Evolutionary conservation across 2,888 invertebrate species (phyloP), one percentile per base, ranked within the genome.

Genomic region (Dryobota labecula): DNA sequence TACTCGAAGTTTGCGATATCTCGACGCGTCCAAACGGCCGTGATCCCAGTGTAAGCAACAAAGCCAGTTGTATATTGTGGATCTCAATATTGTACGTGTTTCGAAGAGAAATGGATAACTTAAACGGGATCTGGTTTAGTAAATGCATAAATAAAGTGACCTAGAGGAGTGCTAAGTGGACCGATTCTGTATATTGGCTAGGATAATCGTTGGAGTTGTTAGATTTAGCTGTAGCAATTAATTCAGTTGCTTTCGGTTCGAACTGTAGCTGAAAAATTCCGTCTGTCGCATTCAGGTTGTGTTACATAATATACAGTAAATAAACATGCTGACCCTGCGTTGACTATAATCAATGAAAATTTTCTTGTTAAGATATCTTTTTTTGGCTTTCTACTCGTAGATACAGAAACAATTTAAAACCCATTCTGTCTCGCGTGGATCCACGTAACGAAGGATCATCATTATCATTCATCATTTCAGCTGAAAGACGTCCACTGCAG

Each of bases 71-170:
- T 75, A 75, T 80, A 85, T 76, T 61, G 67, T 67, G 78, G 77
- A 80, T 78, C 76, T 80, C 81, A 83, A 85, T 83, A 78, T 73
- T 75, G 78, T 84, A 85, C 81, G 84, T 84, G 80, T 82, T 82
- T 77, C 65, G 72, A 73, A 58, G 68, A 70, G 70, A 76, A 83
- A 78, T 73, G 70, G 73, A 80, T 78, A 75, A 76, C 61, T 77
- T 77, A 70, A 73, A 76, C 62, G 58, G 65, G 53, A 73, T 69
- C 72, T 63, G 61, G 67, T 80, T 69, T 70, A 75, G 60, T 64
- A 76, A 73, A 73, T 74, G 73, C 72, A 80, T 78, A 78, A 81
- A 63, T 80, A 67, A 38, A 66, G 65, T 41, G 51, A 68, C 30
- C 54, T 41, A 62, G 41, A 36, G 11, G 30, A 57, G 53, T 43